Evolutionary conservation across 2,888 invertebrate genomes (phyloP).

Genomic region (Resseliella maxima): DNA sequence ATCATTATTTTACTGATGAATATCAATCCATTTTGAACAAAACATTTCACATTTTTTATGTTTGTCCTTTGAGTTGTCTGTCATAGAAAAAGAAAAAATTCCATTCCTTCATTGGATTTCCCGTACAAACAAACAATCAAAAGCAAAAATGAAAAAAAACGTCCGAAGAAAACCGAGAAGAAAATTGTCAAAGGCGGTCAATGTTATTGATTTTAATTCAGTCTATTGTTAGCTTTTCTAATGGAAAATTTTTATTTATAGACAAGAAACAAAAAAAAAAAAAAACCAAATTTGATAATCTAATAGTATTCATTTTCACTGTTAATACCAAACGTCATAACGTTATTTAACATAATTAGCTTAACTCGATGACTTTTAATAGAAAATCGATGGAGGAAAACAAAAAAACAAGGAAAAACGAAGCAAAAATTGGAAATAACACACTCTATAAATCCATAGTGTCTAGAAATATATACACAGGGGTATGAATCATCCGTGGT

Average conservation of each 20-base stretch:
- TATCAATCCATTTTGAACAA: no score
- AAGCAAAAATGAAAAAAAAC: no score
- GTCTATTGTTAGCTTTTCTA: not conserved
- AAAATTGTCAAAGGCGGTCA: not conserved
- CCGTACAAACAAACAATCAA: no score
- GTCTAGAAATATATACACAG: not conserved
- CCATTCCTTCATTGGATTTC: no score
- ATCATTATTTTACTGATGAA: no score
- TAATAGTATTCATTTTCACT: no score
- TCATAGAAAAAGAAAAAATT: no score
- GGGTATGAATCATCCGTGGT: not conserved
- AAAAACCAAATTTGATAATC: not conserved
- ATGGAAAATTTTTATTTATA: not conserved
- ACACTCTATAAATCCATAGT: no score
- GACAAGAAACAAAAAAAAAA: not conserved
- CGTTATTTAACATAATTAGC: not conserved
- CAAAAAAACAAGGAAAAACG: not conserved
- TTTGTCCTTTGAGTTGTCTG: no score
- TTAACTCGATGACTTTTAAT: not conserved
- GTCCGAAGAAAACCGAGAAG: not conserved
- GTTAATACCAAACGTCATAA: not conserved
- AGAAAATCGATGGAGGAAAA: not conserved
- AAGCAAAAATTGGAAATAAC: no score
- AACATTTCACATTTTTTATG: no score
- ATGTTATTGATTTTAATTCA: not conserved